Conservation (phyloP, 2,888 invertebrate genomes). For the Apodemia hepburni region DNA sequence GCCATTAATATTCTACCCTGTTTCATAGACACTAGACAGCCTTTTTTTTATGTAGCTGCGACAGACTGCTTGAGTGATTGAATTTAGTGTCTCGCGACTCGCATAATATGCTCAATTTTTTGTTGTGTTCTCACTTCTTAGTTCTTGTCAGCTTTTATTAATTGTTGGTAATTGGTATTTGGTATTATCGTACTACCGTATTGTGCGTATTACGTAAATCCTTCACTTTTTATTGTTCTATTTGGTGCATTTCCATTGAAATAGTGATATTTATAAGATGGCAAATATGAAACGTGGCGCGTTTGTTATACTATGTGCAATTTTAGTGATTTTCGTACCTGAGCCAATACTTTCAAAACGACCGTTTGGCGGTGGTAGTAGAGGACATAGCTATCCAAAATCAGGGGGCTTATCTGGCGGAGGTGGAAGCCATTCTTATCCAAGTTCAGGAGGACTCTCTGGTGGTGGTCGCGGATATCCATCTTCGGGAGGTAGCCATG, state of each 20-base stretch:
- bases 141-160: neutral
- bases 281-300: slow-evolving; percentile 34
- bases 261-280: slow-evolving; percentile 18
- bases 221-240: neutral
- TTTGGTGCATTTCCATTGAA: neutral
- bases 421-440: slow-evolving; percentile 45
- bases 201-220: neutral
- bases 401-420: slow-evolving; percentile 40
- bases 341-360: slow-evolving; percentile 39
- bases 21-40: too few species aligned
- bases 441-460: slow-evolving; percentile 46
- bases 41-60: too few species aligned
- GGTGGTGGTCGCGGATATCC: slow-evolving; percentile 37
- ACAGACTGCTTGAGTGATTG: too few species aligned
- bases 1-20: too few species aligned
- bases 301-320: slow-evolving; percentile 46
- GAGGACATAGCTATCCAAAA: slow-evolving; percentile 39
- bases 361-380: slow-evolving; percentile 37
- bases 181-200: neutral
- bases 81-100: too few species aligned
- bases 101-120: too few species aligned
- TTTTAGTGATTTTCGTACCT: slow-evolving; percentile 43
- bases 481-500: slow-evolving; percentile 30
- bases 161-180: neutral
- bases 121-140: neutral